These are phyloP conservation scores for Eudemis profundana DNA, from an alignment of 2,888 invertebrate genomes.

Conservation along the genomic window DNA sequence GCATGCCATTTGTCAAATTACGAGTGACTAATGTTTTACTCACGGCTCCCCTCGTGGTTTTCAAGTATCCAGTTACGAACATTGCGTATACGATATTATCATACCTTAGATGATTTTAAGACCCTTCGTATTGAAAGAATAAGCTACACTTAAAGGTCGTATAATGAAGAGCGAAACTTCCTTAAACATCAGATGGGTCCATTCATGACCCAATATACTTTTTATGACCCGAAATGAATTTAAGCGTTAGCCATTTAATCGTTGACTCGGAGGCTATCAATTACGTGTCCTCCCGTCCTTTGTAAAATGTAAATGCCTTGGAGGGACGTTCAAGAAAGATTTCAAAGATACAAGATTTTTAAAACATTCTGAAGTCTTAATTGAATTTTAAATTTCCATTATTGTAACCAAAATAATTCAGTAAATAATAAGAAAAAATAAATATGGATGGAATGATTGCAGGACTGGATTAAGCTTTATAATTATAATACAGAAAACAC, in stretches of 20 bases:
- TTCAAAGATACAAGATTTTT: not conserved
- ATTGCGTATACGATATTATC: not conserved
- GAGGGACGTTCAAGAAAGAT: conserved; percentile 3
- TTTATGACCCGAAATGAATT: conserved; percentile 55
- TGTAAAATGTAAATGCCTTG: conserved; percentile 56
- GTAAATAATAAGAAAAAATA: not conserved
- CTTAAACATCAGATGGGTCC: conserved; percentile 43
- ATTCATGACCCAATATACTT: conserved; percentile 46
- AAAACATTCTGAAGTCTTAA: not conserved
- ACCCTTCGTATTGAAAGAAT: not conserved
- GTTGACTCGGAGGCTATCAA: conserved; percentile 55
- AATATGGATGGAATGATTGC: not conserved
- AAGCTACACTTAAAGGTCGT: conserved; percentile 17
- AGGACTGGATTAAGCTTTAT: no score
- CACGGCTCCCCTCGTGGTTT: not conserved
- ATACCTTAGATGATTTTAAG: not conserved
- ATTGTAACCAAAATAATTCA: not conserved
- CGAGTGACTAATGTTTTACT: not conserved
- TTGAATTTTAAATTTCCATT: conserved; percentile 2
- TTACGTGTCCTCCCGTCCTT: conserved; percentile 55
- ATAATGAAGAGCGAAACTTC: conserved; percentile 36
- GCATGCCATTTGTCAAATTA: not conserved
- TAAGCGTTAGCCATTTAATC: conserved; percentile 52
- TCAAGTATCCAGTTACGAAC: not conserved
- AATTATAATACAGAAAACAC: no score